phyloP scores from a whole-genome alignment of 2,797 vertebrate species.

The Phalanger gymnotis region DNA sequence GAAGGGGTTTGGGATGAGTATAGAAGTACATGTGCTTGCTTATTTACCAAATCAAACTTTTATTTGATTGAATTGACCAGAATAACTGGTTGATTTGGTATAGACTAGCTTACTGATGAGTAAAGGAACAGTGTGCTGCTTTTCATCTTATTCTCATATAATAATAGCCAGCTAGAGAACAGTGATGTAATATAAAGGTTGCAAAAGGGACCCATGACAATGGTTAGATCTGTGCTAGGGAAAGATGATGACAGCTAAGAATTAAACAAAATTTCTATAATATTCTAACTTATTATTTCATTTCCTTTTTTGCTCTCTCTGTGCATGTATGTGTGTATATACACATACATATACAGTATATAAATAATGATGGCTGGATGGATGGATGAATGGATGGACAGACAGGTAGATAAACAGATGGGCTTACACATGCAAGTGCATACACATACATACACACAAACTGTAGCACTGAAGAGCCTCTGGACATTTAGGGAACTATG shows the following conservation, averaged over 20 bases:
- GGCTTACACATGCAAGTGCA: not conserved
- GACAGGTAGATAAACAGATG: not conserved
- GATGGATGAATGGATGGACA: too few species aligned
- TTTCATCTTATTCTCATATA: not conserved
- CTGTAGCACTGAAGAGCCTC: not conserved
- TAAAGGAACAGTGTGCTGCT: not conserved
- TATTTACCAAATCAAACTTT: not conserved
- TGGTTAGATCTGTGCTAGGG: not conserved
- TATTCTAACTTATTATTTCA: not conserved
- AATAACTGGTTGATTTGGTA: not conserved
- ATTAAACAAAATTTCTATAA: not conserved
- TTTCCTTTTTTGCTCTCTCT: not conserved
- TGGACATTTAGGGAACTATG: not conserved
- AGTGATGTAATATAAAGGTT: not conserved
- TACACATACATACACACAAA: not conserved
- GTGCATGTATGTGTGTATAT: not conserved
- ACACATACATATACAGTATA: not conserved
- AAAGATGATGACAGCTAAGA: not conserved
- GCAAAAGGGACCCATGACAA: not conserved
- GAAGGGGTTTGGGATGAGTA: not conserved
- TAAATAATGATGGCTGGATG: not conserved
- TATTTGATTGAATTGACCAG: not conserved
- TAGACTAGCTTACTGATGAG: not conserved
- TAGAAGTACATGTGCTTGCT: not conserved
- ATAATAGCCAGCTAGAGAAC: not conserved